These are phyloP conservation scores for Chaenogobius annularis DNA, from an alignment of 2,113 vertebrate genomes.

Conservation along the genomic window DNA sequence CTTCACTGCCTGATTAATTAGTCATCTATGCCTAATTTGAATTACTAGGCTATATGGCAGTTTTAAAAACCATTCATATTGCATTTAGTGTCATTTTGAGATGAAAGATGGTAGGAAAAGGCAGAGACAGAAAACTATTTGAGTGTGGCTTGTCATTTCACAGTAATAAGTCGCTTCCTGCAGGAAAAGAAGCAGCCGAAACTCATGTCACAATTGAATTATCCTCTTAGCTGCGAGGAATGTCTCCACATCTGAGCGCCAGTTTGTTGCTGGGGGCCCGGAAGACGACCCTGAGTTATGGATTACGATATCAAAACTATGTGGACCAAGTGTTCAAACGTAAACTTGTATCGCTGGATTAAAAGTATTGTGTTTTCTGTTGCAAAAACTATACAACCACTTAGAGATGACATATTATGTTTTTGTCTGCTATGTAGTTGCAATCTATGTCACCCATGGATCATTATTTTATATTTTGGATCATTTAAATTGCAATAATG, in stretches of 20 bases:
- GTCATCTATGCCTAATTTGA: background rate
- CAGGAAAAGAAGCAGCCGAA: slow-evolving; percentile 4
- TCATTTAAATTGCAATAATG: no score
- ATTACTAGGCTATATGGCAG: background rate
- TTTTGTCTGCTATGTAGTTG: no score
- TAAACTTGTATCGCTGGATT: background rate
- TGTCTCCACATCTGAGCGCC: background rate
- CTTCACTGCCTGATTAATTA: background rate
- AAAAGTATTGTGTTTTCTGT: background rate
- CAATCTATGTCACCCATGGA: no score
- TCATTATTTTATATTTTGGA: no score
- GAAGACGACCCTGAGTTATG: background rate
- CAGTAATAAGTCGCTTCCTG: slow-evolving; percentile 22
- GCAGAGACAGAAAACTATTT: background rate
- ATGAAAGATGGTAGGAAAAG: background rate
- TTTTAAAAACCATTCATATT: background rate
- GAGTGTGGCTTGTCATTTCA: background rate
- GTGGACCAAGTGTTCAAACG: background rate
- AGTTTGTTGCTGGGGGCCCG: background rate
- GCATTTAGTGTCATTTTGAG: background rate
- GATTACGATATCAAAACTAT: background rate
- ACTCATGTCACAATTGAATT: slow-evolving; percentile 23
- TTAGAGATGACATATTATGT: no score
- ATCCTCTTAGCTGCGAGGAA: background rate
- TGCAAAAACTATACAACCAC: no score